Evolutionary conservation across 2,797 vertebrate species (phyloP).

Genomic region (Trachops cirrhosus): DNA sequence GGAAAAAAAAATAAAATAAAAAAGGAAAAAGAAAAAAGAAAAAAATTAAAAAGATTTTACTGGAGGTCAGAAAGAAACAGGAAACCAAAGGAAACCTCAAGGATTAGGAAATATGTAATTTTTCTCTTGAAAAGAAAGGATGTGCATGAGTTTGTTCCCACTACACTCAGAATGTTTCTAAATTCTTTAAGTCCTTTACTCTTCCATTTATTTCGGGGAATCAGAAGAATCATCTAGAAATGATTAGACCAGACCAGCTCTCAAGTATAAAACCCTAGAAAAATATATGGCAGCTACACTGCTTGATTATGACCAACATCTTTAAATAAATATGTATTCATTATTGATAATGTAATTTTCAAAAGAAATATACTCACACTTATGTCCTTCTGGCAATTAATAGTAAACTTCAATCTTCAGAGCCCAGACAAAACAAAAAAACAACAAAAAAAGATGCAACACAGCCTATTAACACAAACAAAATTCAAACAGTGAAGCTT

Average conservation of each 20-base stretch:
- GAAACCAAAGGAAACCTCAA: conserved; percentile 18
- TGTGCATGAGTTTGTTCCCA: neutral
- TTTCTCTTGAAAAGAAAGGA: conserved; percentile 25
- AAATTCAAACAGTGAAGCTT: conserved; percentile 28
- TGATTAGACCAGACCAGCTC: neutral
- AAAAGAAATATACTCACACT: conserved; percentile 58
- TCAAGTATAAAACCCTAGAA: neutral
- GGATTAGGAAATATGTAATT: neutral
- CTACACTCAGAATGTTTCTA: neutral
- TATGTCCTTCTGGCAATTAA: conserved; percentile 33
- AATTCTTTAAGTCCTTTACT: neutral
- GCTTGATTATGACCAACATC: neutral
- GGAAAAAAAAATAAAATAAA: too few species aligned
- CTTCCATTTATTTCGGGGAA: neutral
- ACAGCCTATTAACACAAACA: conserved; percentile 51
- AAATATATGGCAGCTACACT: neutral
- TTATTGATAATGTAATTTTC: neutral
- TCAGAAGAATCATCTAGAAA: conserved; percentile 35
- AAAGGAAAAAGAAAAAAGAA: neutral
- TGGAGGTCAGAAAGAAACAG: neutral
- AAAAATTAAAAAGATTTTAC: conserved; percentile 26
- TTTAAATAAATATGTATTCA: neutral
- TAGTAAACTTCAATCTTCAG: conserved; percentile 60
- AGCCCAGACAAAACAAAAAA: conserved; percentile 55
- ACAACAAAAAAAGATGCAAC: conserved; percentile 29